Evolutionary conservation across 2,113 vertebrate genomes (phyloP), one percentile per base, ranked within the genome.

Genomic region (Poeciliopsis occidentalis): DNA sequence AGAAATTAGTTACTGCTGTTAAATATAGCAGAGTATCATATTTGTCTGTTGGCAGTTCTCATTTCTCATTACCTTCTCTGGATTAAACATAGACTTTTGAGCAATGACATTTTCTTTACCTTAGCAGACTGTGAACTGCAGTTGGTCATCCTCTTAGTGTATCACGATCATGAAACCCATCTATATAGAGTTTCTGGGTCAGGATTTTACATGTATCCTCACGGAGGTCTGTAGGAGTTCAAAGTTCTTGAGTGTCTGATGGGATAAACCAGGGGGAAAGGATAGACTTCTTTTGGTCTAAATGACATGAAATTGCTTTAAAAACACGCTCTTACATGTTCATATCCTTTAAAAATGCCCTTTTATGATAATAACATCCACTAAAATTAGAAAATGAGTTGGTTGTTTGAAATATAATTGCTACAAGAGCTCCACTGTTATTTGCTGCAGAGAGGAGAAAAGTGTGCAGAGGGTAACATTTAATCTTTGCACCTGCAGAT

Each of bases 121-220:
- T 90, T 57, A 66, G 67, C 71, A 41, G 31, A 41, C 47, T 63
- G 80, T 78, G 68, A 89, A 83, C 77, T 76, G 84, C 84, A 85
- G 73, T 90, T 80, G 44, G 76, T 76, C 65, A 41, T 78, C 85
- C 82, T 73, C 64, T 74, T 31, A 72, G 83, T 76, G 82, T 90
- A 86, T 90, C 87, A 51, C 60, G 79, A 81, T 75, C 80, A 67
- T 76, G 79, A 77, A 83, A 85, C 86, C 87, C 81, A 85, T 75
- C 80, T 89, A 88, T 89, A 89, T 91, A 78, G 84, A 79, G 81
- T 92, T 93, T 83, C 91, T 64, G 80, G 91, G 87, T 91, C 90
- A 83, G 88, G 89, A 88, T 85, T 85, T 77, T 80, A 84, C 87
- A 84, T 75, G 80, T 72, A 89, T 79, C 80, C 86, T 84, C 84